These are phyloP conservation scores for Sturmia bella DNA, from an alignment of 2,888 invertebrate species.

Conservation along the genomic window DNA sequence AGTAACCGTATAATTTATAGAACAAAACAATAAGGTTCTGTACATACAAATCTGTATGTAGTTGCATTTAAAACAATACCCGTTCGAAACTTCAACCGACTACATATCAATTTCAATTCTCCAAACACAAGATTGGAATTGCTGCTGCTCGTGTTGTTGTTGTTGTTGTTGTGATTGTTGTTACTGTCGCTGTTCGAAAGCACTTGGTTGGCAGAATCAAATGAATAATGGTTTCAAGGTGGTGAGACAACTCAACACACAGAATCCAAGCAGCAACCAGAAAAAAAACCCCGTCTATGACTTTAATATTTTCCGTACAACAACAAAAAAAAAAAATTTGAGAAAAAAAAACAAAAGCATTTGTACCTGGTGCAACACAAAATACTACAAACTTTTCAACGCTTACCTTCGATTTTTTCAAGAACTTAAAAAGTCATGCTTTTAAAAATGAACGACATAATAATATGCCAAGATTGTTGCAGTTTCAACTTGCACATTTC, in stretches of 20 bases:
- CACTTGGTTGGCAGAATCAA: conserved; percentile 57
- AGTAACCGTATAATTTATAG: conserved; percentile 47
- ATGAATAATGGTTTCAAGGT: conserved; percentile 70
- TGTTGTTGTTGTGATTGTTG: conserved; percentile 16
- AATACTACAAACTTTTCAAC: conserved; percentile 19
- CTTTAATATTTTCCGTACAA: conserved; percentile 19
- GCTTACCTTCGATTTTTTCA: not conserved
- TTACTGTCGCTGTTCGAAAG: conserved; percentile 38
- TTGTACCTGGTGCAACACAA: not conserved
- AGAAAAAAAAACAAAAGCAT: conserved; percentile 28
- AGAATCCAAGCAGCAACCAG: conserved; percentile 35
- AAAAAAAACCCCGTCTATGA: conserved; percentile 39
- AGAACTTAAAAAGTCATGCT: conserved; percentile 46
- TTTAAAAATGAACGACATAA: conserved; percentile 56
- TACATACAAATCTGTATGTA: conserved; percentile 53
- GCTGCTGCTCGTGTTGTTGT: conserved; percentile 4
- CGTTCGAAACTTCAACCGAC: conserved; percentile 56
- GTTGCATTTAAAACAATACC: conserved; percentile 43
- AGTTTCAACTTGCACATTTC: conserved; percentile 50
- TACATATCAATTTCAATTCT: conserved; percentile 70
- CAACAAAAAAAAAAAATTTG: conserved; percentile 4
- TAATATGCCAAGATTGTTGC: conserved; percentile 49
- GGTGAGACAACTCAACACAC: conserved; percentile 68
- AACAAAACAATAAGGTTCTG: conserved; percentile 24
- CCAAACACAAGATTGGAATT: conserved; percentile 13